phyloP scores from a whole-genome alignment of 2,113 vertebrate genomes.

The Pao palembangensis region DNA sequence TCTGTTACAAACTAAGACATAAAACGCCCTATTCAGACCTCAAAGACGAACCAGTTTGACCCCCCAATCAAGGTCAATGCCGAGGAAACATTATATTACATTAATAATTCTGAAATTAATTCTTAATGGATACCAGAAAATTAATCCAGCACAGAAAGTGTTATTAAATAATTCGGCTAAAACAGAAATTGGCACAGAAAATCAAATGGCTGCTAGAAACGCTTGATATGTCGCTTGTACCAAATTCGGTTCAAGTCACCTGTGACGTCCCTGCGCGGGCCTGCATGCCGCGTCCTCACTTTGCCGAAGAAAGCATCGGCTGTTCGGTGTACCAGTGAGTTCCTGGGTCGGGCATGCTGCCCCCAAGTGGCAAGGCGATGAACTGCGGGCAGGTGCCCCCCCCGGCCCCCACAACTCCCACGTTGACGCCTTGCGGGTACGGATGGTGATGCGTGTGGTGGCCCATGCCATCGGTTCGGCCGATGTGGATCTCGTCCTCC shows the following conservation, averaged over 20 bases:
- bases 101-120: slow-evolving; percentile 9
- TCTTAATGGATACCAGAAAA: not conserved
- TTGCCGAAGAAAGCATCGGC: slow-evolving; percentile 67
- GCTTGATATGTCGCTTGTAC: slow-evolving; percentile 43
- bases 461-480: slow-evolving; percentile 80
- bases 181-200: slow-evolving; percentile 38
- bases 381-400: slow-evolving; percentile 71
- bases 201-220: slow-evolving; percentile 40
- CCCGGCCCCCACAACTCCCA: slow-evolving; percentile 60
- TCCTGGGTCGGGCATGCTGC: slow-evolving; percentile 70
- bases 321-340: slow-evolving; percentile 80
- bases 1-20: slow-evolving; percentile 15
- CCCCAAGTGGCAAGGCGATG: slow-evolving; percentile 73
- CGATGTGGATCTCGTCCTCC: slow-evolving; percentile 95
- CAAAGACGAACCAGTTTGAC: not conserved
- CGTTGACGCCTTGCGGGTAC: slow-evolving; percentile 75
- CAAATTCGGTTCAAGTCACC: slow-evolving; percentile 37
- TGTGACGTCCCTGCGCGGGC: slow-evolving; percentile 45
- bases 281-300: slow-evolving; percentile 56
- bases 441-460: slow-evolving; percentile 80
- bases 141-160: not conserved
- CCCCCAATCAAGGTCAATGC: slow-evolving; percentile 23
- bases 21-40: slow-evolving; percentile 14
- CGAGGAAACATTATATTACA: slow-evolving; percentile 24
- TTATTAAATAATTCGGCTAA: slow-evolving; percentile 7